phyloP scores from a whole-genome alignment of 2,888 invertebrate genomes.

The Balanococcus diminutus region DNA sequence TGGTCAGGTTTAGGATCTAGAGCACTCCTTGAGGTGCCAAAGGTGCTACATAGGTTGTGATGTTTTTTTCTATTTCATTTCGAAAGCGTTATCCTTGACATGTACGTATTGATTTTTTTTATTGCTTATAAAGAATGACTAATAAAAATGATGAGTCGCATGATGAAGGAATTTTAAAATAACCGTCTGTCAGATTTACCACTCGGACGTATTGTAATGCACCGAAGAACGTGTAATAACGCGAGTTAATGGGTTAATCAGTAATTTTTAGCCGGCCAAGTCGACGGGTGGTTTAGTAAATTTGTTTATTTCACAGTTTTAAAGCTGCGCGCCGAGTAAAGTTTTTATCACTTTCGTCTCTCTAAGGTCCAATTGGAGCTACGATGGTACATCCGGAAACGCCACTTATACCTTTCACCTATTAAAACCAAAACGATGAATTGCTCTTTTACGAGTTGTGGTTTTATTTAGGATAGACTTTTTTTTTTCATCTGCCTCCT shows the following conservation, averaged over 20 bases:
- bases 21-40: not conserved
- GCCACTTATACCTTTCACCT: conserved; percentile 38
- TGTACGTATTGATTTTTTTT: conserved; percentile 38
- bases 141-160: conserved; percentile 36
- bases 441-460: conserved; percentile 42
- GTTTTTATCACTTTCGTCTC: conserved; percentile 36
- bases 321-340: not conserved
- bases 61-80: not conserved
- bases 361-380: not conserved
- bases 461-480: conserved; percentile 38
- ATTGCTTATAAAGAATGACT: conserved; percentile 29
- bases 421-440: conserved; percentile 41
- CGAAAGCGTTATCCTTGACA: conserved; percentile 43
- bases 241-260: conserved; percentile 47
- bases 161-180: conserved; percentile 48
- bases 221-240: conserved; percentile 18
- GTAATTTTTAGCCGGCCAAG: conserved; percentile 37
- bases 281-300: conserved; percentile 45
- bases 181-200: conserved; percentile 46
- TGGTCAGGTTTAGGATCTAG: no score
- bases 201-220: conserved; percentile 32
- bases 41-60: not conserved
- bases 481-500: not conserved
- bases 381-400: conserved; percentile 3
- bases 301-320: conserved; percentile 46